Percentiles rank a stretch among this genome's conserved stretches.
Evolutionary conservation across 2,888 invertebrate genomes (phyloP).

Genomic region (Cerceris rybyensis): DNA sequence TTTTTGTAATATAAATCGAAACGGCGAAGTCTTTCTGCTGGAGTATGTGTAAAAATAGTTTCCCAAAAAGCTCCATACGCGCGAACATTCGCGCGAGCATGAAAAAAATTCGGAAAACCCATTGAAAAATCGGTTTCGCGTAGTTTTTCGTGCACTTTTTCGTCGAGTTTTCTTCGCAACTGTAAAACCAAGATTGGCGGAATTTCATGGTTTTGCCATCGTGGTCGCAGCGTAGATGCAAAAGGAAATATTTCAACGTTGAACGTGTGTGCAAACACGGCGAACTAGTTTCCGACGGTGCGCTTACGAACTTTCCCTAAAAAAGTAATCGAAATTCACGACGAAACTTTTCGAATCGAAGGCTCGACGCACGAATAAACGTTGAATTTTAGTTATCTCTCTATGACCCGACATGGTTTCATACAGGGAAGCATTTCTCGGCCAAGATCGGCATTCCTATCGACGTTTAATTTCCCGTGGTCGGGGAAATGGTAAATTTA

Average conservation of each 20-base stretch:
- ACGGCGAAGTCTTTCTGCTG: no score
- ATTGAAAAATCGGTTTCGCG: no score
- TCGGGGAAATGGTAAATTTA: conserved; percentile 59
- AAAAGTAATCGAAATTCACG: conserved; percentile 47
- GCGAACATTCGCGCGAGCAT: no score
- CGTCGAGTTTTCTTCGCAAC: background rate
- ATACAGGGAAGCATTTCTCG: conserved; percentile 26
- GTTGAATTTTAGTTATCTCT: conserved; percentile 61
- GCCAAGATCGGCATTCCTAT: conserved; percentile 57
- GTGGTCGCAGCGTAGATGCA: no score
- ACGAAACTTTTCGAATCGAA: conserved; percentile 41
- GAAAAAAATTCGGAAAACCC: no score
- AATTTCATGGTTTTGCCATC: background rate
- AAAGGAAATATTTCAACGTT: background rate
- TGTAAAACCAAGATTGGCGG: background rate
- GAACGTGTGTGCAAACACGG: background rate
- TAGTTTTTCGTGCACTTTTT: no score
- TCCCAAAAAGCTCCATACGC: no score
- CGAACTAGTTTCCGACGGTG: background rate
- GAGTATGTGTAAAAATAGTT: no score
- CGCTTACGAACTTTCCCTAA: conserved; percentile 10
- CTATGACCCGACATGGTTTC: conserved; percentile 17
- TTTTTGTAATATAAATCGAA: no score
- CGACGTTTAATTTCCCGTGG: conserved; percentile 69
- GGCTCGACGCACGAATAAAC: conserved; percentile 47